Evolutionary conservation across 2,113 vertebrate species (phyloP), one percentile per base, ranked within the genome.

Genomic region (Cyprinodon brontotheroides): DNA sequence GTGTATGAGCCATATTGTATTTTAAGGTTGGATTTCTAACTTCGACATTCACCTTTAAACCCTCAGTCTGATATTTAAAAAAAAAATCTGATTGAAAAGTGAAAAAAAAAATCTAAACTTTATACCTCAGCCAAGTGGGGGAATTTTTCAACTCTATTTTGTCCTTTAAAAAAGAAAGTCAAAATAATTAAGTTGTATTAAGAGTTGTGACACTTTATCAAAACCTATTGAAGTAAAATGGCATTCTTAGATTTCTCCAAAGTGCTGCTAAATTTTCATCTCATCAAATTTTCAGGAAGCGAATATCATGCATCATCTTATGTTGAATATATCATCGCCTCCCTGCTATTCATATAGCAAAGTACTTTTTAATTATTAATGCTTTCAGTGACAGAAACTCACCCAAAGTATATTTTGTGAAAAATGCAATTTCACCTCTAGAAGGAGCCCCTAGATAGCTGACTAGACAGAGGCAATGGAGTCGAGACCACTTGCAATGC

Each of bases 401-500:
- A 41, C 17, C 37, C 68, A 62, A 41, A 61, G 63, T 62, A 59
- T 20, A 47, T 48, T 10, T 4, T 39, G 40, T 65, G 22, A 39
- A 74, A 77, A 77, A 61, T 43, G 72, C 39, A 72, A 73, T 68
- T 82, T 74, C 37, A 68, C 47, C 61, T 62, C 64, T 40, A 53
- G 79, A 74, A 75, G 69, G 72, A 20, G 62, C 22, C 83, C 76
- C 57, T n/a, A 11, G 43, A 59, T 66, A 40, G 37, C 64, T 74
- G 64, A 66, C 81, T 67, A 73, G 53, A 79, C 68, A 29, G 57
- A 80, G 72, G 61, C n/a, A 48, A 78, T 62, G 53, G 66, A 45
- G 81, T 72, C 0, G 15, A 87, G 77, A 68, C 84, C 69, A 61
- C 85, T 81, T 17, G 29, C 36, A 0, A 67, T 45, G 62, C 4